A percentile compares a stretch with the other conserved stretches of the same genome.
These are phyloP conservation scores for Eristalis pertinax DNA, from an alignment of 2,888 invertebrate genomes.

Conservation along the genomic window DNA sequence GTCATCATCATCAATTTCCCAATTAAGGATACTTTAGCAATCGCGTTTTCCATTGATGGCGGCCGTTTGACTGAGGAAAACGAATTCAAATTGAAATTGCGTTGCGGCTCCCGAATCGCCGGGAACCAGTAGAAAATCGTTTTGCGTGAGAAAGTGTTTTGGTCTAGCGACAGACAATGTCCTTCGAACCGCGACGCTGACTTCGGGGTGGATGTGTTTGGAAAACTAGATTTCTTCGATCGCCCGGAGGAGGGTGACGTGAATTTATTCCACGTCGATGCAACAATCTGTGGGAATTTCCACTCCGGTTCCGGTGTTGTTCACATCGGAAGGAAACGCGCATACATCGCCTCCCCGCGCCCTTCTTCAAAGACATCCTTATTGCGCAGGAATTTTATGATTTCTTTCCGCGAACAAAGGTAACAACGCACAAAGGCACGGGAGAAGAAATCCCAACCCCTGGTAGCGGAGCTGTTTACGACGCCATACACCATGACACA, in stretches of 20 bases:
- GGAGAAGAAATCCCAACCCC: constrained; percentile 45
- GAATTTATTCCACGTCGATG: constrained; percentile 51
- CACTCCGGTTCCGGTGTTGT: constrained; percentile 16
- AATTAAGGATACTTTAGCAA: constrained; percentile 65
- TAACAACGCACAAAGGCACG: neutral
- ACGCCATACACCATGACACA: constrained; percentile 29
- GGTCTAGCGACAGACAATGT: constrained; percentile 10
- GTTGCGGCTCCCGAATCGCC: neutral
- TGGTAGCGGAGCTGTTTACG: constrained; percentile 35
- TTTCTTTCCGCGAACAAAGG: constrained; percentile 30
- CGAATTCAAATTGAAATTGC: constrained; percentile 13
- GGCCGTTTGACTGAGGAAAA: constrained; percentile 47
- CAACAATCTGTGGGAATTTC: constrained; percentile 62
- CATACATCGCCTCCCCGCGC: neutral
- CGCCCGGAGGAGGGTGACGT: constrained; percentile 41
- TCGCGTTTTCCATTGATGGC: neutral
- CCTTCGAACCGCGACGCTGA: constrained; percentile 24
- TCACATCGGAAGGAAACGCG: constrained; percentile 52
- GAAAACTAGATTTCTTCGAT: constrained; percentile 53
- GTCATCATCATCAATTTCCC: constrained; percentile 52
- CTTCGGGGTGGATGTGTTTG: neutral
- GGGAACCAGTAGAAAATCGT: constrained; percentile 48
- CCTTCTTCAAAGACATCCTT: neutral
- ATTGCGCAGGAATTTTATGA: constrained; percentile 65
- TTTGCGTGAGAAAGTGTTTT: constrained; percentile 35